Evolutionary conservation across 2,113 vertebrate species (phyloP), one percentile per base, ranked within the genome.

Genomic region (Rallus limicola): DNA sequence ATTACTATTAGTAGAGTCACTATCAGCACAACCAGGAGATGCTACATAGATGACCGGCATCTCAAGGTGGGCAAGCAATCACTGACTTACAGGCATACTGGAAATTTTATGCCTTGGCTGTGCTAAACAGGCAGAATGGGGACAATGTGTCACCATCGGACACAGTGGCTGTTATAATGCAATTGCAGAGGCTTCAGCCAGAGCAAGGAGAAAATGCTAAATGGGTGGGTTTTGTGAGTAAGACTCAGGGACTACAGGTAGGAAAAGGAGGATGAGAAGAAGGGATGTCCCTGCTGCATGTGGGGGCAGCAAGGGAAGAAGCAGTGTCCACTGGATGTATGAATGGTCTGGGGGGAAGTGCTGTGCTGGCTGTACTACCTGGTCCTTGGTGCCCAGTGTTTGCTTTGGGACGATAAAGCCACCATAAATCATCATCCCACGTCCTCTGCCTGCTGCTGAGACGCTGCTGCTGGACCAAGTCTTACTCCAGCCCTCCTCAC

Each of bases 321-420:
- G 10, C 2, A 55, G n/a, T 4, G 7, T 62, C 29, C 25, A 33
- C 18, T 46, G 44, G 44, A 46, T 46, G 17, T 46, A 46, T 46
- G 44, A 46, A 46, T 46, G 44, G 44, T 17, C 17, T 46, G 44
- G 4, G n/a, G 36, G 4, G 13, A 63, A 63, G 56, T 0, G 0
- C 60, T 60, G n/a, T 24, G 29, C 53, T 55, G 38, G 36, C 31
- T 38, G 28, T 31, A 25, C 36, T 1, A 2, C 52, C 36, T 5
- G 3, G 42, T 34, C 50, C 60, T n/a, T 4, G 0, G 60, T 0
- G 0, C 33, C n/a, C 1, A 0, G 1, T 33, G 24, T 70, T 82
- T 58, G 53, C 40, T 75, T 48, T 50, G 56, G 44, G 46, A 84
- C 63, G 72, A 67, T 46, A 34, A 25, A 2, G 0, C 16, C 24